Evolutionary conservation across 2,797 vertebrate genomes (phyloP).

Genomic region (Periparus ater): DNA sequence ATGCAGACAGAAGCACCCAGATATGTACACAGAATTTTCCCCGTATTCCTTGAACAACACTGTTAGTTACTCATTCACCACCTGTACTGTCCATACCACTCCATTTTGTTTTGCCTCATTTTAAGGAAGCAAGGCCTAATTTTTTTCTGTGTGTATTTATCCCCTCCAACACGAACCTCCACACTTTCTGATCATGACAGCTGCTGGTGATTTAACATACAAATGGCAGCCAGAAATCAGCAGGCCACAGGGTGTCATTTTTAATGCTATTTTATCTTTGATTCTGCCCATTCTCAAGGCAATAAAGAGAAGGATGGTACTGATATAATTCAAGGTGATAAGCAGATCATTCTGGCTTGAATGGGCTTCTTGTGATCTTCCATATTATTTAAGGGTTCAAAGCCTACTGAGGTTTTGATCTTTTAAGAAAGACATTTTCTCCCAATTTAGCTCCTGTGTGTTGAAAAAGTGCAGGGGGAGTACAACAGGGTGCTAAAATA

Average conservation of each 20-base stretch:
- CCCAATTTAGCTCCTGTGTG: neutral
- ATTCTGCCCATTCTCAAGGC: neutral
- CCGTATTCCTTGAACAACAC: neutral
- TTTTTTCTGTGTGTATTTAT: neutral
- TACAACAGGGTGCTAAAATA: conserved; percentile 15
- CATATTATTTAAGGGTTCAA: conserved; percentile 45
- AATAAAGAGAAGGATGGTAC: conserved; percentile 21
- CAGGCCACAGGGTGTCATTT: conserved; percentile 12
- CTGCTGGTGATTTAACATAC: conserved; percentile 6
- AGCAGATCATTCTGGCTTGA: conserved; percentile 37
- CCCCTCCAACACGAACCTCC: neutral
- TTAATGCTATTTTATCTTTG: conserved; percentile 33
- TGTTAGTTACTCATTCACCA: neutral
- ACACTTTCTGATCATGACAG: neutral
- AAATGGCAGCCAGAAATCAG: conserved; percentile 38
- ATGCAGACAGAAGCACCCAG: neutral
- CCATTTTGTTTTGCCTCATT: neutral
- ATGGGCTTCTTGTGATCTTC: conserved; percentile 47
- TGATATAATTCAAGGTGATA: conserved; percentile 47
- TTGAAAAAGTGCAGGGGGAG: neutral
- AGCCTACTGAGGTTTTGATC: conserved; percentile 29
- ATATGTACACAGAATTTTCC: neutral
- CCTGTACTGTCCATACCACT: neutral
- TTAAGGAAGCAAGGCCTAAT: neutral
- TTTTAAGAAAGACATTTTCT: conserved; percentile 27